phyloP scores from a whole-genome alignment of 1,140 invertebrate species.

The Apis cerana region DNA sequence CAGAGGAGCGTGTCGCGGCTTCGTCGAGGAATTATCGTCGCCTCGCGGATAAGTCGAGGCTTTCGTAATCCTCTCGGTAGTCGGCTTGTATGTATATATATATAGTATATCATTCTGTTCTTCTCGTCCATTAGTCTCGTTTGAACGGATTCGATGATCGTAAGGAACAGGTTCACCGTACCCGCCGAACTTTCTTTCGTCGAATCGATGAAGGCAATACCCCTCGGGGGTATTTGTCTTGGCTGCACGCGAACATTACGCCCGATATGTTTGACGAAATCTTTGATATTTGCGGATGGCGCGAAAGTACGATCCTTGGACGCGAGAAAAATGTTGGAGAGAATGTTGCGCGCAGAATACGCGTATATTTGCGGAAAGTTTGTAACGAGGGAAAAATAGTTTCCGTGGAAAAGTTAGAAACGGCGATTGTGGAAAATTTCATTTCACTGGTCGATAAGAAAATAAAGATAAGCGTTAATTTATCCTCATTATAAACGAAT shows the following conservation, averaged over 20 bases:
- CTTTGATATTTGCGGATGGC: neutral
- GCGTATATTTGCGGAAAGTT: too few species aligned
- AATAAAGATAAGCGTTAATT: too few species aligned
- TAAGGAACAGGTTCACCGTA: constrained; percentile 41
- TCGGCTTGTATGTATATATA: neutral
- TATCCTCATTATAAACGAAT: too few species aligned
- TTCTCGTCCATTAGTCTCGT: constrained; percentile 3
- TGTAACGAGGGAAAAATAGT: too few species aligned
- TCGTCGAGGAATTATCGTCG: constrained; percentile 45
- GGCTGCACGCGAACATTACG: too few species aligned
- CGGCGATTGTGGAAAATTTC: too few species aligned
- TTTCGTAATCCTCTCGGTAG: constrained; percentile 52
- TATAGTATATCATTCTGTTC: too few species aligned
- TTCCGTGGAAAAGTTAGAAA: too few species aligned
- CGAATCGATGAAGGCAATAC: neutral
- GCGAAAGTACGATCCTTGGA: neutral
- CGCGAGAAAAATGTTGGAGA: too few species aligned
- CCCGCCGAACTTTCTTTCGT: constrained; percentile 36
- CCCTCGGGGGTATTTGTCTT: neutral
- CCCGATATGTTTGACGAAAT: neutral
- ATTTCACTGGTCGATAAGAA: too few species aligned
- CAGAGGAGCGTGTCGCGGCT: constrained; percentile 23
- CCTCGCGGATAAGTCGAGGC: constrained; percentile 33
- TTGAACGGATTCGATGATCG: constrained; percentile 40
- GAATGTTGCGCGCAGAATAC: too few species aligned